Evolutionary conservation across 2,797 vertebrate genomes (phyloP).

Genomic region (Melanotaenia pygmaea): DNA sequence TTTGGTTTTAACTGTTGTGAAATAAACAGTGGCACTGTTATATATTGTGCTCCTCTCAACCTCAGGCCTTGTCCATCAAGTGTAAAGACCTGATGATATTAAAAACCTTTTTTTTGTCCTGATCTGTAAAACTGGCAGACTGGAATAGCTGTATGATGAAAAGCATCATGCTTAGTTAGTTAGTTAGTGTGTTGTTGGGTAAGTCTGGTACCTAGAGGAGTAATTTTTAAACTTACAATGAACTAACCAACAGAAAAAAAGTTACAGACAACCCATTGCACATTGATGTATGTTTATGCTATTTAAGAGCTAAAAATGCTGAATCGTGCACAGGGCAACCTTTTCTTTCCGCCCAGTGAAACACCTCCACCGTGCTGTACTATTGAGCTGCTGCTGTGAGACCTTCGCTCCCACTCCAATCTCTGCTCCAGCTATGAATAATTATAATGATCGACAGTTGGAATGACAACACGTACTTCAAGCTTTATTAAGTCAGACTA

Average conservation of each 20-base stretch:
- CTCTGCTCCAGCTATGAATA: slow-evolving; percentile 79
- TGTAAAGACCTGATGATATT: not conserved
- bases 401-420: slow-evolving; percentile 76
- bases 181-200: not conserved
- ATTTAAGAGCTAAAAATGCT: slow-evolving; percentile 58
- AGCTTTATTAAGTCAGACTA: slow-evolving; percentile 80
- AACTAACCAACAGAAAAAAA: slow-evolving; percentile 13
- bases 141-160: not conserved
- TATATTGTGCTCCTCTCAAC: not conserved
- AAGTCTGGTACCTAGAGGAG: slow-evolving; percentile 12
- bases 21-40: not conserved
- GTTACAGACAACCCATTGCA: slow-evolving; percentile 9
- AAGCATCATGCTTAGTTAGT: not conserved
- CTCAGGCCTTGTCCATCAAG: not conserved
- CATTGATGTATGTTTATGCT: slow-evolving; percentile 27
- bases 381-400: slow-evolving; percentile 65
- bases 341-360: slow-evolving; percentile 48
- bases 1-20: no score
- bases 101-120: not conserved
- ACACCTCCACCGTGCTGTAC: slow-evolving; percentile 54
- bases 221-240: slow-evolving; percentile 14
- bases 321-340: slow-evolving; percentile 60
- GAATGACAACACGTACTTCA: slow-evolving; percentile 79
- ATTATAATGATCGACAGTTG: slow-evolving; percentile 81
- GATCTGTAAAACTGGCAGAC: no score